Base-by-base conservation (phyloP, 2,888 invertebrate genomes). In the Conistra vaccinii region DNA sequence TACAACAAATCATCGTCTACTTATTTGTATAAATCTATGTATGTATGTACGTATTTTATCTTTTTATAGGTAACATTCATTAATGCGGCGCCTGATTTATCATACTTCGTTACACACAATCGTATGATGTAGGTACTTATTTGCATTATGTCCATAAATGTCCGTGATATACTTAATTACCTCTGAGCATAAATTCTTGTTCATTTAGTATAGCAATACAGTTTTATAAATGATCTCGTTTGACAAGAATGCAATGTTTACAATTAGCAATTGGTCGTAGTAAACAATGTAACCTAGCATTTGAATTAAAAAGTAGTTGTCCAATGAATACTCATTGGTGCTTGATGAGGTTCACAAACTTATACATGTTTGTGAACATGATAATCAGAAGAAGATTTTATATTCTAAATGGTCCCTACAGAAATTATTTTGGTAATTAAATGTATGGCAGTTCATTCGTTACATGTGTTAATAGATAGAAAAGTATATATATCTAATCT, bases 401-500 rank as follows among this genome's bases (percentile, higher is more conserved):
- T 20, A n/a, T 53, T 51, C 3, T 17, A 10, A 51, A 45, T 42
- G 10, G 26, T 12, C 9, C 7, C 14, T 14, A 29, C 14, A 17
- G 17, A 45, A 39, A 70, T 35, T 17, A n/a, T 39, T 78, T 48
- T 6, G n/a, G 7, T n/a, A 35, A 32, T 51, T 42, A 53, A 68
- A 45, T 53, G 20, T 39, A 14, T 42, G 29, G 26, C 53, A 63
- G 53, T 76, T 63, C 26, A 39, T 32, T 65, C 1, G n/a, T 55
- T 42, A 51, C 51, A 81, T 53, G 35, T 51, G 51, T 39, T 72
- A 69, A 60, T 73, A 70, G 53, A 67, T 77, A 78, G 76, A 68
- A 65, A 65, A 80, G 29, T 61, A 76, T 86, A 39, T 71, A 77
- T 90, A 91, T 90, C 90, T 92, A 86, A 92, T 92, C 91, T 89